Base-by-base conservation (phyloP, 2,113 vertebrate species). In the Phalacrocorax pelagicus region DNA sequence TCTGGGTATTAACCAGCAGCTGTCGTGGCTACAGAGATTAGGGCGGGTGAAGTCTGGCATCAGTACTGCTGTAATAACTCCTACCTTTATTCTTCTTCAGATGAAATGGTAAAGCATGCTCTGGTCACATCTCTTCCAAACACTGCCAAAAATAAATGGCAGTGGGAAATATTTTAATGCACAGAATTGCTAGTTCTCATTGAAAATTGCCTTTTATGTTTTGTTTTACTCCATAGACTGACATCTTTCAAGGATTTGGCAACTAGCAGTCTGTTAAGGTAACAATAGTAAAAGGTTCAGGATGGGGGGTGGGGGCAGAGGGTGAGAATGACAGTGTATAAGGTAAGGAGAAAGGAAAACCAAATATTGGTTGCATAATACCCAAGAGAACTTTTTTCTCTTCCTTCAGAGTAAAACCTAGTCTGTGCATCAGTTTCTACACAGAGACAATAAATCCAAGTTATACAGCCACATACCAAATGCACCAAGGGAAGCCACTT, bases 381-480 rank as follows among this genome's bases (percentile, higher is more conserved):
- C 10, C n/a, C 59, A 23, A 89, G 93, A 80, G 10, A 87, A 75
- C 15, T 42, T 12, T 72, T 12, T 9, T 27, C 4, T 4, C 18
- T 7, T 14, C 5, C 36, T 27, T 90, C 15, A 78, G 15, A 92
- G 59, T 59, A 74, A 78, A 89, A 91, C 91, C 51, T 44, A 81
- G 26, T 77, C 54, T 46, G 13, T 67, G 17, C n/a, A 89, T 87
- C 27, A 52, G 22, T 73, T 88, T 81, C 59, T 91, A 66, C 57
- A 70, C 26, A 86, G 55, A 75, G 32, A 82, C 67, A 81, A 65
- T 92, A 97, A 91, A 95, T 91, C 36, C 70, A 70, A 51, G 85
- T 54, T 94, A 79, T 29, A 88, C 44, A 93, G 54, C 61, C 74
- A 95, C n/a, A 92, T 40, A 72, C 46, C 24, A 79, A 88, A 86